These are phyloP conservation scores for Dromiciops gliroides DNA, from an alignment of 2,113 vertebrate genomes.

Conservation along the genomic window DNA sequence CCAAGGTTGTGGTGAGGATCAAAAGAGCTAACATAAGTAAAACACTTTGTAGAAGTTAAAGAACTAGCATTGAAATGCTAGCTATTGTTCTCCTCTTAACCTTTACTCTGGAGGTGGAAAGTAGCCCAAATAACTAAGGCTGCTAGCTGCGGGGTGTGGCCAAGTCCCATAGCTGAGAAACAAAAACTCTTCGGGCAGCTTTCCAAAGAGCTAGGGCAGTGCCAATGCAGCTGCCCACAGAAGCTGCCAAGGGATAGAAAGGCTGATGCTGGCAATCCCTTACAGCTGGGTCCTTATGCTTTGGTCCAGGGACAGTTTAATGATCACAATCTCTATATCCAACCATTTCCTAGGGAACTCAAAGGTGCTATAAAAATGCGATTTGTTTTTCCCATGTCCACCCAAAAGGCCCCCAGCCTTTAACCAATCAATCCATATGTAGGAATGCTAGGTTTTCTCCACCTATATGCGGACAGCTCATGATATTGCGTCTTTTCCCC, in stretches of 20 bases:
- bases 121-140: background rate
- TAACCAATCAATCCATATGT: background rate
- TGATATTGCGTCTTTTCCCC: background rate
- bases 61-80: background rate
- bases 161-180: background rate
- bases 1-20: background rate
- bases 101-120: background rate
- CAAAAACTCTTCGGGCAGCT: background rate
- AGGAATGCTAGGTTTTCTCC: background rate
- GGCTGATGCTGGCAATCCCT: background rate
- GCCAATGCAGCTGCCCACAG: background rate
- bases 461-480: background rate
- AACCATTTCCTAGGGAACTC: background rate
- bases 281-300: background rate
- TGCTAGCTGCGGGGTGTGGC: background rate
- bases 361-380: background rate
- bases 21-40: background rate
- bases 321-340: background rate
- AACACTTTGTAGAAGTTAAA: background rate
- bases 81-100: background rate
- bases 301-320: background rate
- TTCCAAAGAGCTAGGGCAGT: background rate
- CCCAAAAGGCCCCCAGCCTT: background rate
- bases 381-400: background rate
- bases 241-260: background rate